Evolutionary conservation across 1,140 invertebrate genomes (phyloP).

Genomic region (Trachelipus rathkii): DNA sequence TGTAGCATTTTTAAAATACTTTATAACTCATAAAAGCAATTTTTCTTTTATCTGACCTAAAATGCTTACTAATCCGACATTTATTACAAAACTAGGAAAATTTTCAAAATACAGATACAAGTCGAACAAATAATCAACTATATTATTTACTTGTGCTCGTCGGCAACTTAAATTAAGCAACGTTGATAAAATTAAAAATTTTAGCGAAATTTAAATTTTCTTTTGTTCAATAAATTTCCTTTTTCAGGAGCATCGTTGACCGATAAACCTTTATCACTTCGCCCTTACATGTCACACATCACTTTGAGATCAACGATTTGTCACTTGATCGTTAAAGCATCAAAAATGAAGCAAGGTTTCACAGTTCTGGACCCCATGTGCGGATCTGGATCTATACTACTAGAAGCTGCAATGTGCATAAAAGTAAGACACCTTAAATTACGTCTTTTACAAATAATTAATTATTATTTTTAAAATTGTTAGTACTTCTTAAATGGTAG

Average conservation of each 20-base stretch:
- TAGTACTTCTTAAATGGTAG: too few species aligned
- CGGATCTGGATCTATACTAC: constrained; percentile 17
- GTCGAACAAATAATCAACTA: too few species aligned
- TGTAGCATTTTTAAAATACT: too few species aligned
- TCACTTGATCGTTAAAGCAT: not conserved
- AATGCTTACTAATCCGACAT: too few species aligned
- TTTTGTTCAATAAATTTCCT: not conserved
- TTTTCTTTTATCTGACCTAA: too few species aligned
- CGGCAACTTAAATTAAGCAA: too few species aligned
- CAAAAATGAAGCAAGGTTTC: not conserved
- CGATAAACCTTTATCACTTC: constrained; percentile 19
- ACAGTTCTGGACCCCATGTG: constrained; percentile 29
- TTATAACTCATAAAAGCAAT: too few species aligned
- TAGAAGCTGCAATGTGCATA: constrained; percentile 21
- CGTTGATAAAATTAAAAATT: too few species aligned
- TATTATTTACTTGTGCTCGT: too few species aligned
- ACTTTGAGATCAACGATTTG: constrained; percentile 17
- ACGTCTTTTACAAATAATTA: not conserved
- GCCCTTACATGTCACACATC: constrained; percentile 26
- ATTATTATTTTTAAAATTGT: too few species aligned
- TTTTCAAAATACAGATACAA: too few species aligned
- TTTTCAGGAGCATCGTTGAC: not conserved
- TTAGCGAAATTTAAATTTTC: not conserved
- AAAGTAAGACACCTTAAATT: constrained; percentile 2
- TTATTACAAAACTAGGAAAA: too few species aligned